A percentile compares a stretch with the other conserved stretches of the same genome.
phyloP scores from a whole-genome alignment of 2,113 vertebrate genomes.

The Pterophyllum scalare region DNA sequence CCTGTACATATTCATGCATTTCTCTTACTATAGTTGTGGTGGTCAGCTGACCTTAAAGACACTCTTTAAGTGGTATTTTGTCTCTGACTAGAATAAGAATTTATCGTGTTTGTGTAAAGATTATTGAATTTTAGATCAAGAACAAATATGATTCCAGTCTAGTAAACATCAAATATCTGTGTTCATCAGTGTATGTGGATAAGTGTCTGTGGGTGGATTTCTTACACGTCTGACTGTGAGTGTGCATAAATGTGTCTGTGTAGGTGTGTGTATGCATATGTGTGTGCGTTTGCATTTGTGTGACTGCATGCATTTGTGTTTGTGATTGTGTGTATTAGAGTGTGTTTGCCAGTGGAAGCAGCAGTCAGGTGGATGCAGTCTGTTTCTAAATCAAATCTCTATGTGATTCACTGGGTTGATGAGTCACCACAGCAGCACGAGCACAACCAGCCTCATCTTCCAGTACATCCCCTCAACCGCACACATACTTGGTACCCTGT shows the following conservation, averaged over 20 bases:
- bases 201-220: slow-evolving; percentile 4
- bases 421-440: slow-evolving; percentile 70
- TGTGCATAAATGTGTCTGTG: slow-evolving; percentile 13
- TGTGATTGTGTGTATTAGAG: neutral
- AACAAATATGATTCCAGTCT: neutral
- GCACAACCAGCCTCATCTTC: slow-evolving; percentile 35
- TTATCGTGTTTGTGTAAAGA: neutral
- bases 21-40: too few relatives aligned
- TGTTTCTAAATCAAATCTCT: slow-evolving; percentile 67
- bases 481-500: slow-evolving; percentile 8
- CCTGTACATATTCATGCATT: too few relatives aligned
- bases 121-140: neutral
- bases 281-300: slow-evolving; percentile 4
- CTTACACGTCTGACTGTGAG: slow-evolving; percentile 23
- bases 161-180: slow-evolving; percentile 14
- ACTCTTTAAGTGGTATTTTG: neutral
- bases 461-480: slow-evolving; percentile 17
- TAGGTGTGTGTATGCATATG: slow-evolving; percentile 7
- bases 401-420: slow-evolving; percentile 68
- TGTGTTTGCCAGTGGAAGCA: slow-evolving; percentile 17
- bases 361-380: slow-evolving; percentile 55
- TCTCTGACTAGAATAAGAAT: neutral
- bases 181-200: slow-evolving; percentile 7
- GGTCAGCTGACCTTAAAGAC: neutral
- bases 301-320: neutral